phyloP scores from a whole-genome alignment of 92 coral and sea anemone genomes.

The Actinernus sp. region DNA sequence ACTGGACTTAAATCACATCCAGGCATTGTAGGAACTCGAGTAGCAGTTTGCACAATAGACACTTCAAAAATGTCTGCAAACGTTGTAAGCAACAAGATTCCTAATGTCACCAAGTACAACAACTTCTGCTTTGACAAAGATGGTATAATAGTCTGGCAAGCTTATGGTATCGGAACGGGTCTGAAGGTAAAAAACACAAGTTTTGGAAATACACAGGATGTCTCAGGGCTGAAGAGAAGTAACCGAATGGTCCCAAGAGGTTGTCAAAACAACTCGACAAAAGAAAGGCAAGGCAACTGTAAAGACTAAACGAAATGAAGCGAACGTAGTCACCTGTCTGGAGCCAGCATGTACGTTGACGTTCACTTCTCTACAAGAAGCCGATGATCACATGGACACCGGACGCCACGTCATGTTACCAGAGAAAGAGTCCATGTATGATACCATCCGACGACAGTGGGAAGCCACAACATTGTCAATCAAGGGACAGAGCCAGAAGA shows the following conservation, averaged over 20 bases:
- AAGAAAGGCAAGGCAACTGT: slow-evolving; percentile 20
- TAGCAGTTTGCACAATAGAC: slow-evolving; percentile 28
- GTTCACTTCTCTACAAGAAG: slow-evolving; percentile 39
- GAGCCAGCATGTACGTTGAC: slow-evolving; percentile 45
- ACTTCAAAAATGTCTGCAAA: slow-evolving; percentile 3
- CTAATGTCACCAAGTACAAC: slow-evolving; percentile 23
- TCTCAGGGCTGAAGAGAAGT: slow-evolving; percentile 34
- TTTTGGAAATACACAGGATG: slow-evolving; percentile 27
- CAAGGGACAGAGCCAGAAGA: slow-evolving; percentile 37
- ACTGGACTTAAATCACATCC: slow-evolving; percentile 40
- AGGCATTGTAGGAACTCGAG: slow-evolving; percentile 17
- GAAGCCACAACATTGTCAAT: slow-evolving; percentile 25
- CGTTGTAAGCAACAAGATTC: slow-evolving; percentile 42
- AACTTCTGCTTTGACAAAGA: slow-evolving; percentile 27
- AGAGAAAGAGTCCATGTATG: slow-evolving; percentile 36
- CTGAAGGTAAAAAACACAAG: background rate
- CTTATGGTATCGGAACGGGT: slow-evolving; percentile 39
- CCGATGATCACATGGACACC: slow-evolving; percentile 50
- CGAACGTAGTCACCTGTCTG: slow-evolving; percentile 14
- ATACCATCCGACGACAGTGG: slow-evolving; percentile 34
- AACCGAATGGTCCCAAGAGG: slow-evolving; percentile 26
- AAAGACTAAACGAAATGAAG: slow-evolving; percentile 3
- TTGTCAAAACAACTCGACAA: background rate
- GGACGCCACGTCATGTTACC: slow-evolving; percentile 30
- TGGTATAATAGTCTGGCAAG: slow-evolving; percentile 38